Percentiles rank a stretch among this genome's conserved stretches.
Evolutionary conservation across 2,888 invertebrate species (phyloP).

Genomic region (Nesidiocoris tenuis): DNA sequence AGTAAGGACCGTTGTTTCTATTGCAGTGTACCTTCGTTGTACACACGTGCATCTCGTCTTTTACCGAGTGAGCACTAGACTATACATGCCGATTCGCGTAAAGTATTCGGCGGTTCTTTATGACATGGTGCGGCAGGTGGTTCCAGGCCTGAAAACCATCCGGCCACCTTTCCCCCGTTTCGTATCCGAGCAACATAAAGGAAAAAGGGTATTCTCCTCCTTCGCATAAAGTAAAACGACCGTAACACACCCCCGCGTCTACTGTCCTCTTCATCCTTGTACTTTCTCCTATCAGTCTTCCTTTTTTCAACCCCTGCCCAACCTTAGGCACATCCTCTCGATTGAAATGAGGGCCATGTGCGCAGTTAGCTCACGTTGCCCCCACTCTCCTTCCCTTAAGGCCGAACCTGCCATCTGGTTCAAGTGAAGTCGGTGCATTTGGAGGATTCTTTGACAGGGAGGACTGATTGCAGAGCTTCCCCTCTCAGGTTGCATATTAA

Average conservation of each 20-base stretch:
- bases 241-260: neutral
- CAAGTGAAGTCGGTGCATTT: too few relatives aligned
- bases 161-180: neutral
- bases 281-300: neutral
- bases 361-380: neutral
- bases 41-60: neutral
- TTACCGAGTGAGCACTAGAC: neutral
- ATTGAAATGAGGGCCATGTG: conserved; percentile 36
- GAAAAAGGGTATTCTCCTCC: neutral
- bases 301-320: neutral
- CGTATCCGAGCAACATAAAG: neutral
- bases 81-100: neutral
- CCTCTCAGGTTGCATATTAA: too few relatives aligned
- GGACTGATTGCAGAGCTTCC: too few relatives aligned
- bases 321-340: conserved; percentile 9
- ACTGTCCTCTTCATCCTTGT: neutral
- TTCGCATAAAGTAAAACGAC: neutral
- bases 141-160: neutral
- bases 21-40: neutral
- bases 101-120: neutral
- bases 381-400: neutral
- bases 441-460: too few relatives aligned
- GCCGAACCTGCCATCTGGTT: neutral
- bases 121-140: neutral
- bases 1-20: too few relatives aligned